Base-by-base conservation (phyloP, 2,888 invertebrate genomes). In the Tortricodes alternella region DNA sequence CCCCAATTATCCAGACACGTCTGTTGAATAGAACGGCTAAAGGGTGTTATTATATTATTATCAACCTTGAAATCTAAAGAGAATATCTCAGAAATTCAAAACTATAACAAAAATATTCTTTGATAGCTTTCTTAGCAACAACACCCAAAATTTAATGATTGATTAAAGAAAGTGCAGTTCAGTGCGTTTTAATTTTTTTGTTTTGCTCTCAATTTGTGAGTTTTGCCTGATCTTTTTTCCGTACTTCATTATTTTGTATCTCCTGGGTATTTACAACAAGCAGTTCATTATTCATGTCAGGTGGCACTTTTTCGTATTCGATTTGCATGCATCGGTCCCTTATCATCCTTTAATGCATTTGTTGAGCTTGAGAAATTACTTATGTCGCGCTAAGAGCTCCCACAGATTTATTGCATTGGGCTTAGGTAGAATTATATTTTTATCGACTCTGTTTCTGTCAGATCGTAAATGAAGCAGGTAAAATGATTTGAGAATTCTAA, bases 311-410 rank as follows among this genome's bases (percentile, higher is more conserved):
- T 64, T 63, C 56, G 48, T 63, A 66, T 70, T 68, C 68, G 74
- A 75, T 76, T 74, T 72, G 69, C 69, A 71, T 78, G 76, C 71
- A 51, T 75, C 66, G 60, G 59, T 41, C 57, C 61, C 70, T 78
- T 80, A 80, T 82, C 82, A 64, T 53, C 62, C 62, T 53, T 52
- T 60, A 63, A 75, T 68, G 64, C 67, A 74, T 73, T 78, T 70
- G 59, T 32, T 63, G 55, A 55, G 39, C 61, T 68, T 63, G 60
- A 52, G 48, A 63, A 62, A 58, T 59, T 60, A 46, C 50, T 48
- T 46, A 35, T 58, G 56, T 58, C 57, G 34, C 67, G 67, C 73
- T 74, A 73, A 73, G 66, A 67, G 60, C 60, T 48, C 52, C 59
- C 56, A 60, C 58, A 69, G 70, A 76, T 71, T 69, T 62, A 73